Base-by-base conservation (phyloP, 1,140 invertebrate species). In the Drosophila pectinifera region DNA sequence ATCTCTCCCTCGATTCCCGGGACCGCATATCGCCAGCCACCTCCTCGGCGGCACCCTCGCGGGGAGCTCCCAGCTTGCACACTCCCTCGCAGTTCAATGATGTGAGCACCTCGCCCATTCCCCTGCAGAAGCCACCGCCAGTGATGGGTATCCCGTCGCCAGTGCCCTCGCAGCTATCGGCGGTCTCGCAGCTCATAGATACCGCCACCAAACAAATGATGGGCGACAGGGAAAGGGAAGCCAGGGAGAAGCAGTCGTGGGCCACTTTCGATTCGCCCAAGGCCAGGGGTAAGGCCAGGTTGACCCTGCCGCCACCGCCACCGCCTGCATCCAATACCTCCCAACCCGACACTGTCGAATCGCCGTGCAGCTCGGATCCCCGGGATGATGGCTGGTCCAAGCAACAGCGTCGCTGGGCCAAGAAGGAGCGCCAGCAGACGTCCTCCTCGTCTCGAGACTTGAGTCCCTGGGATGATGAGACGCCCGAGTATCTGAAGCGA, bases 331-430 rank as follows among this genome's bases (percentile, higher is more conserved):
- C 93, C 90, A 91, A 92, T 85, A 67, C 92, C 59, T 53, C 92
- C 70, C 73, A 93, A 92, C 69, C 92, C 70, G 61, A 92, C 90
- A 79, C 91, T 91, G 91, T 93, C 93, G 80, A 94, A 6, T 96
- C 95, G 2, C 95, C 95, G 0, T 96, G 96, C 94, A 96, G 96
- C 2, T 95, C 95, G 0, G 96, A 96, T 91, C 95, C 95, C 2
- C 95, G 95, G 57, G 95, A 96, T 26, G 86, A 92, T 11, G 75
- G 89, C 13, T 92, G 91, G 91, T 80, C 83, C 13, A 91, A 91
- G 56, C 69, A 83, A 43, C 70, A 78, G 43, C 80, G 82, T 18
- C 63, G 85, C 31, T 81, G 90, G 92, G 85, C 90, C 38, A 89
- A 92, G 93, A 91, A 91, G 53, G 90, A 91, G 16, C 83, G 90